Conservation (phyloP, 2,113 vertebrate genomes). For the Python bivittatus region DNA sequence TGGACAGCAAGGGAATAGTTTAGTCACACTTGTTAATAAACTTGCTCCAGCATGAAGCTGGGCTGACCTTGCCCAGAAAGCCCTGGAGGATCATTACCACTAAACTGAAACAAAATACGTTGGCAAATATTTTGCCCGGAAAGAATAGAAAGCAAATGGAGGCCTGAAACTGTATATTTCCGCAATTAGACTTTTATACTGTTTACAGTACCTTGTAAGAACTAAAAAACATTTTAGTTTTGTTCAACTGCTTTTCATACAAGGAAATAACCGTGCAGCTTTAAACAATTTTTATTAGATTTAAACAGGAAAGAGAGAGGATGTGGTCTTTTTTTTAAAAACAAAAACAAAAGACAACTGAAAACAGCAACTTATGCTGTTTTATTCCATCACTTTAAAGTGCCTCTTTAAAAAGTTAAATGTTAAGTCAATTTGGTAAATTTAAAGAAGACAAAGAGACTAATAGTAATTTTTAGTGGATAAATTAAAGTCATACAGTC, state of each 20-base stretch:
- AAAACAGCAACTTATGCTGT: neutral
- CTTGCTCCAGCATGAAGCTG: slow-evolving; percentile 50
- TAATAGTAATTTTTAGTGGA: slow-evolving; percentile 1
- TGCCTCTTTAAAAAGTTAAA: neutral
- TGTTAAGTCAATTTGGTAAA: neutral
- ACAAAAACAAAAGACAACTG: neutral
- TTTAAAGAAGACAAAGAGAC: neutral
- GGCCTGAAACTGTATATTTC: slow-evolving; percentile 65
- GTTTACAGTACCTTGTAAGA: slow-evolving; percentile 62
- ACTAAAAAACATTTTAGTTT: slow-evolving; percentile 53
- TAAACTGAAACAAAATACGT: slow-evolving; percentile 62
- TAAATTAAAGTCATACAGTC: neutral
- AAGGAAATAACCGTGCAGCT: slow-evolving; percentile 61
- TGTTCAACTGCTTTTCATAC: slow-evolving; percentile 67
- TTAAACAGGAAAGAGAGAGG: slow-evolving; percentile 51
- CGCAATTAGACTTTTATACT: slow-evolving; percentile 54
- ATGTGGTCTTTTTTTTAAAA: slow-evolving; percentile 17
- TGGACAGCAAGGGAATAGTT: slow-evolving; percentile 60
- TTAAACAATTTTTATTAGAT: slow-evolving; percentile 61
- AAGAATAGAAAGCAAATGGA: slow-evolving; percentile 66
- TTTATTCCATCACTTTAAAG: neutral
- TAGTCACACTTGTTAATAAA: slow-evolving; percentile 72
- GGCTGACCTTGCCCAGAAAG: slow-evolving; percentile 60
- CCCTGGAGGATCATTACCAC: slow-evolving; percentile 64
- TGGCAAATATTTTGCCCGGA: slow-evolving; percentile 64